Evolutionary conservation across 2,113 vertebrate species (phyloP).

Genomic region (Suncus etruscus): DNA sequence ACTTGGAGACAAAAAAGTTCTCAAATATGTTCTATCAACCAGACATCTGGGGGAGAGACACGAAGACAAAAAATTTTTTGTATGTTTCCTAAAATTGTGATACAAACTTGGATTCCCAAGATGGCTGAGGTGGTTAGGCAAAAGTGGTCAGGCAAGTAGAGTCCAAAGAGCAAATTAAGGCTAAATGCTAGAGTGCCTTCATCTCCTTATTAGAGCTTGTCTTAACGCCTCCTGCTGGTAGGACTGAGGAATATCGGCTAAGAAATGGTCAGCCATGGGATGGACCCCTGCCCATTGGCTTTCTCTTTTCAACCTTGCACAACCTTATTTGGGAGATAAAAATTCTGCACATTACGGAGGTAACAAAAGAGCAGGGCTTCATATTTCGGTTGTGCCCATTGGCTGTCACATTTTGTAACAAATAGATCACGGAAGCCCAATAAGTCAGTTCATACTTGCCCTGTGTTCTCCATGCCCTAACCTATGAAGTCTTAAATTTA

Average conservation of each 20-base stretch:
- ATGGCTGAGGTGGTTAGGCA: too few species aligned
- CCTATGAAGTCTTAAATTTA: neutral
- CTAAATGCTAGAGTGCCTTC: neutral
- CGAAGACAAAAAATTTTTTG: constrained; percentile 28
- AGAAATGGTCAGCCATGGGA: neutral
- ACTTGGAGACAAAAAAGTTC: neutral
- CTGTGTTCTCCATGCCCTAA: fast-evolving
- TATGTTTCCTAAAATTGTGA: neutral
- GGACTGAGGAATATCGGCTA: neutral
- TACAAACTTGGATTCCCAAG: neutral
- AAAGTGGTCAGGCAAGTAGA: too few species aligned
- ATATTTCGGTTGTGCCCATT: neutral
- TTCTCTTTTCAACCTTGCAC: neutral
- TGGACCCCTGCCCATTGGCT: neutral
- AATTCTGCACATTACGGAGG: neutral
- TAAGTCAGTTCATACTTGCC: neutral
- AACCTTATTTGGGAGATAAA: neutral
- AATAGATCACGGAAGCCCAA: too few species aligned
- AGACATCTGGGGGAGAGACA: neutral
- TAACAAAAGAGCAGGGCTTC: neutral
- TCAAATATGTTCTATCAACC: too few species aligned
- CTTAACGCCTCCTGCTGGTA: neutral
- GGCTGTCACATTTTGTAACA: neutral
- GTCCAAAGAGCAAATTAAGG: too few species aligned
- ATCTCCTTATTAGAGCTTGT: neutral